phyloP scores from a whole-genome alignment of 2,113 vertebrate genomes.

The Plectropomus leopardus region DNA sequence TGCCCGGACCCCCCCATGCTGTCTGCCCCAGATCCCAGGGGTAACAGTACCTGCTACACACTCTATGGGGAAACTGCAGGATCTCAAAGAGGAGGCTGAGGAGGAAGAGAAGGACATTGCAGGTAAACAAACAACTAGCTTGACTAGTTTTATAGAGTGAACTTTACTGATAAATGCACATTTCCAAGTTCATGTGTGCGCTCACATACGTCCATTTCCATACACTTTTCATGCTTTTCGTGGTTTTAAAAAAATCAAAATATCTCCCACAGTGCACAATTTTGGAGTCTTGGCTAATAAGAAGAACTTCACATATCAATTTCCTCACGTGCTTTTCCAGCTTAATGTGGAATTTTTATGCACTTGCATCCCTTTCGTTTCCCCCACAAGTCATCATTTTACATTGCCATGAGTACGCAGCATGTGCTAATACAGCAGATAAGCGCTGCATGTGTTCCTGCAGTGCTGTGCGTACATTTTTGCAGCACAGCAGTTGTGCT shows the following conservation, averaged over 20 bases:
- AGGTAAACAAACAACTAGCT: slow-evolving; percentile 81
- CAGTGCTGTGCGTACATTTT: slow-evolving; percentile 2
- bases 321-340: neutral
- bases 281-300: neutral
- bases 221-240: neutral
- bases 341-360: neutral
- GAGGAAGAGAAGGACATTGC: slow-evolving; percentile 89
- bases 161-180: neutral
- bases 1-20: slow-evolving; percentile 91
- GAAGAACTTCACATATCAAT: neutral
- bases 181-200: neutral
- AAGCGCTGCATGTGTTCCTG: slow-evolving; percentile 27
- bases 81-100: slow-evolving; percentile 89
- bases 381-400: neutral
- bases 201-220: neutral
- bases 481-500: slow-evolving; percentile 20
- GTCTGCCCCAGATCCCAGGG: slow-evolving; percentile 92
- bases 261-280: neutral
- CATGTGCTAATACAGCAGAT: slow-evolving; percentile 28
- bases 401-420: neutral
- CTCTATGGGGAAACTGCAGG: slow-evolving; percentile 88
- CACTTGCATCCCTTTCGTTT: neutral
- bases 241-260: slow-evolving; percentile 4
- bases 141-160: too few relatives aligned
- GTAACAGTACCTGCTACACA: slow-evolving; percentile 89